Evolutionary conservation across 2,888 invertebrate genomes (phyloP).

Genomic region (Petrolisthes manimaculis): DNA sequence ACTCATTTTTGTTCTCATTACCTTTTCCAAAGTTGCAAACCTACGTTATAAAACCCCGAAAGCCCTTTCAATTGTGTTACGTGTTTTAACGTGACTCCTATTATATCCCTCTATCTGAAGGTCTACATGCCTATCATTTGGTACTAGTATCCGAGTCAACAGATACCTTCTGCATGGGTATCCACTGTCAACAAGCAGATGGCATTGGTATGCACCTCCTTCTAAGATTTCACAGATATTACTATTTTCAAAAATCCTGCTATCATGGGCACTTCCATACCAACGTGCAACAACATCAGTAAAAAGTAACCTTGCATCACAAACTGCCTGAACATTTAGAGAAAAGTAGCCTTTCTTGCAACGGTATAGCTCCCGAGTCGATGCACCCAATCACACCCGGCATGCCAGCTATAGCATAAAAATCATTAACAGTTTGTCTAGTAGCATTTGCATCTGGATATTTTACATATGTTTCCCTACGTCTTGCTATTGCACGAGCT

Average conservation of each 20-base stretch:
- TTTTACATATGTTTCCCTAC: not conserved
- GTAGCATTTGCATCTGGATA: not conserved
- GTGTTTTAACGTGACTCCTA: not conserved
- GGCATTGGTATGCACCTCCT: not conserved
- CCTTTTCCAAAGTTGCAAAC: not conserved
- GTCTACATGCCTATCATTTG: not conserved
- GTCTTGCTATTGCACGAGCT: no score
- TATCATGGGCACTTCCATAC: slow-evolving; percentile 33
- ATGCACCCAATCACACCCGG: slow-evolving; percentile 32
- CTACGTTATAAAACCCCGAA: no score
- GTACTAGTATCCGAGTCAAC: not conserved
- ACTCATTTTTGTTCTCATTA: not conserved
- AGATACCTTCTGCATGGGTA: slow-evolving; percentile 16
- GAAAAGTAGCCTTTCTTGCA: slow-evolving; percentile 33
- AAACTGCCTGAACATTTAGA: slow-evolving; percentile 20
- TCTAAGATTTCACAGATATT: not conserved
- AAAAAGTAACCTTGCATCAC: slow-evolving; percentile 4
- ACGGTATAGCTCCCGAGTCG: not conserved
- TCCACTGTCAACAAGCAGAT: slow-evolving; percentile 22
- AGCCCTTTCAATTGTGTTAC: slow-evolving; percentile 15
- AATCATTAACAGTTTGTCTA: not conserved
- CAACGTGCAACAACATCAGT: slow-evolving; percentile 28
- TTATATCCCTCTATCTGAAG: no score
- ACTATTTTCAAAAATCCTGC: slow-evolving; percentile 35
- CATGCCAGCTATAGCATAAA: slow-evolving; percentile 9